Evolutionary conservation across 2,113 vertebrate genomes (phyloP).

Genomic region (Oreotragus oreotragus): DNA sequence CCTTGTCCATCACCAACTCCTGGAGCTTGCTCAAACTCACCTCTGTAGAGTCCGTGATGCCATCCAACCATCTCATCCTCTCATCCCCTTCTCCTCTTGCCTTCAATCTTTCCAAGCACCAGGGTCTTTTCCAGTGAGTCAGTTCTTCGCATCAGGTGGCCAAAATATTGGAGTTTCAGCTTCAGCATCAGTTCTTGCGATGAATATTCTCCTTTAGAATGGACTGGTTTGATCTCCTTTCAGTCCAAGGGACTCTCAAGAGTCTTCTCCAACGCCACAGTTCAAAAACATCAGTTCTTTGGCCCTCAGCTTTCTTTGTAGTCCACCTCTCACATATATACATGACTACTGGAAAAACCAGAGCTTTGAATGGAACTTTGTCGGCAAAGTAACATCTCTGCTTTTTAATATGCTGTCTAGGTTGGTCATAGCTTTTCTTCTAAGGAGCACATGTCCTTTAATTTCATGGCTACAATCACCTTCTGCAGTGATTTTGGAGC

Average conservation of each 20-base stretch:
- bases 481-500: neutral
- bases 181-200: fast-evolving
- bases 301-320: neutral
- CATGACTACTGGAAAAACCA: neutral
- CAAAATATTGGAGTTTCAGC: neutral
- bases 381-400: neutral
- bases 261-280: neutral
- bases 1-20: neutral
- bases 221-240: neutral
- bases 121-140: neutral
- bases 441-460: neutral
- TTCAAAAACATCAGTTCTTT: neutral
- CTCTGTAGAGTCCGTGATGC: neutral
- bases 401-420: neutral
- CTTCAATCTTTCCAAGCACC: neutral
- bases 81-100: neutral
- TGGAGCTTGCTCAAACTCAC: neutral
- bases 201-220: neutral
- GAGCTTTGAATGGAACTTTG: neutral
- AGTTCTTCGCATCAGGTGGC: fast-evolving
- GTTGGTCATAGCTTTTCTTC: neutral
- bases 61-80: neutral
- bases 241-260: neutral
- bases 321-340: neutral
- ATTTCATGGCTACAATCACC: neutral